A percentile compares a stretch with the other conserved stretches of the same genome.
phyloP scores from a whole-genome alignment of 92 coral and sea anemone genomes.

The Epizoanthus illoricatus region DNA sequence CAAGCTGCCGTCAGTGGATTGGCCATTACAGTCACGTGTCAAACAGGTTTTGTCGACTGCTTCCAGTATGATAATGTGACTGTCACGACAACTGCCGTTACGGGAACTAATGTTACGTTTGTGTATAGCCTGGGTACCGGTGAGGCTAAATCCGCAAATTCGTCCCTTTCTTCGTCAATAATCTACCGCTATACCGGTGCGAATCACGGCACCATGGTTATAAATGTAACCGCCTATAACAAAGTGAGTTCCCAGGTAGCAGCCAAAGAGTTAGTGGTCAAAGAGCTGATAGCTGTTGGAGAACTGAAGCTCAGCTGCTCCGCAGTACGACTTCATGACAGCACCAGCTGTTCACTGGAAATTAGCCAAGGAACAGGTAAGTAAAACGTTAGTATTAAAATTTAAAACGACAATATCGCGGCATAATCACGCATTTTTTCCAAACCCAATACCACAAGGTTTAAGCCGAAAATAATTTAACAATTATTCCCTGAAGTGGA shows the following conservation, averaged over 20 bases:
- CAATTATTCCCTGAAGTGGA: too few species aligned
- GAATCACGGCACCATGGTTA: background rate
- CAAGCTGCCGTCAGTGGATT: constrained; percentile 1
- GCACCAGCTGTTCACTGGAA: background rate
- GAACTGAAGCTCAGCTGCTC: background rate
- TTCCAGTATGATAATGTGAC: constrained; percentile 22
- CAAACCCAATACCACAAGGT: too few species aligned
- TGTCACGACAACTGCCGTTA: constrained; percentile 5
- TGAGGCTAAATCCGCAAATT: background rate
- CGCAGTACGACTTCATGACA: background rate
- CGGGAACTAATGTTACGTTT: constrained; percentile 7
- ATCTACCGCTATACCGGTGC: constrained; percentile 5
- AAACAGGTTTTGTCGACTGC: background rate
- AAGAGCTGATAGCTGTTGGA: background rate
- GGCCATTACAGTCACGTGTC: background rate
- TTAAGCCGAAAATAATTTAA: too few species aligned
- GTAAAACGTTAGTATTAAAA: too few species aligned
- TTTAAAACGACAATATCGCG: too few species aligned
- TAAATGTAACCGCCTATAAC: constrained; percentile 20
- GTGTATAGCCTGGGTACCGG: background rate
- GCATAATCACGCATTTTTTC: too few species aligned
- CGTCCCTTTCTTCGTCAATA: background rate
- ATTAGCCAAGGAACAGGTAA: background rate
- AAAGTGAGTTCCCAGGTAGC: constrained; percentile 5
- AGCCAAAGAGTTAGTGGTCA: background rate